Base-by-base conservation (phyloP, 1,140 invertebrate genomes). In the Papilio machaon region DNA sequence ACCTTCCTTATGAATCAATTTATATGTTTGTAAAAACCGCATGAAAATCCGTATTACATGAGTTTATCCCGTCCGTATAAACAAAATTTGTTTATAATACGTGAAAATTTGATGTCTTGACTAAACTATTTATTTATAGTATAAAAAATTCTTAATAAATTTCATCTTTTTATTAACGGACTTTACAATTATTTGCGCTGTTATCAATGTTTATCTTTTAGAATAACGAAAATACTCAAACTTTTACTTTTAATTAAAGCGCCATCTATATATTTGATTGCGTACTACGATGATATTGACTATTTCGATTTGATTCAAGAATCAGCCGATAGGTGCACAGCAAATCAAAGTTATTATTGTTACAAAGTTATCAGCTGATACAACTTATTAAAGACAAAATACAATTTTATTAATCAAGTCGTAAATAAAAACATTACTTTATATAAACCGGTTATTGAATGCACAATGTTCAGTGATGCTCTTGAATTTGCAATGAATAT, bases 281-380 rank as follows among this genome's bases (percentile, higher is more conserved):
- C 13, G 58, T 67, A 79, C 38, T 47, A 79, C 1, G 1, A 67
- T 11, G 73, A 7, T 6, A 49, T 23, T 52, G 47, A 13, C 47
- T 52, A 11, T 30, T 15, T 73, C 43, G 47, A 23, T 11, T 13
- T 75, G 19, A 30, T 75, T 19, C 73, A 52, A 52, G 19, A 23
- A 23, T 10, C 47, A 52, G 43, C 73, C 73, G 46, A 47, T 64
- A 79, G 77, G 19, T 79, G 58, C 47, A 67, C n/a, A n/a, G 43
- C n/a, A n/a, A 77, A 60, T 35, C 30, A 38, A 79, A 47, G 54
- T 46, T 79, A 47, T 79, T 78, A 58, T 79, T 79, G 58, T 67
- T 46, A 46, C 58, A 79, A 64, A 79, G 77, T 79, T 79, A 64
- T 79, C 77, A 79, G 77, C 77, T 79, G 77, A 79, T 79, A 79